Base-by-base conservation (phyloP, 2,888 invertebrate genomes). In the Marronus borbonicus region DNA sequence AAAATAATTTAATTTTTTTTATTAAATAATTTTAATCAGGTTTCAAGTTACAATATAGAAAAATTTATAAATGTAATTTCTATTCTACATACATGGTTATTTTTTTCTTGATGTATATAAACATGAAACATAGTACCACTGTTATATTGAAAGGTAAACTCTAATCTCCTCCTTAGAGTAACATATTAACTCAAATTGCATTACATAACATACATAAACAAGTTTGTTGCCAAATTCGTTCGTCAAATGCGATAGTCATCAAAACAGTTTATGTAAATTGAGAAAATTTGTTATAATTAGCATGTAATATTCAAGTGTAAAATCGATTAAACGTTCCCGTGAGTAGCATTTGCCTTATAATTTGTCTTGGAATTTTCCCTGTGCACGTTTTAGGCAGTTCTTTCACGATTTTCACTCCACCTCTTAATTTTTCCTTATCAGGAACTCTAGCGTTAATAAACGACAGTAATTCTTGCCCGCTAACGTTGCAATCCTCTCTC, bases 301-400 rank as follows among this genome's bases (percentile, higher is more conserved):
- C 20, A 49, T n/a, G 10, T 2, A 68, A 68, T 17, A 14, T 49
- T 66, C n/a, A 66, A 20, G 20, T 66, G 39, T 44, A 66, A 20
- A 44, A 66, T 17, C 44, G 44, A 10, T 24, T 68, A 5, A 50
- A 68, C 49, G 4, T 76, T 77, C 68, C 68, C 12, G 50, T 68
- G 14, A 68, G 50, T 17, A 77, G 8, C 44, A 20, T 77, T 28
- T 78, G 64, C 52, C 44, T 79, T 28, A 79, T 31, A 8, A 52
- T 31, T 24, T 70, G 49, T 24, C 78, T 68, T 75, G 83, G 85
- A 14, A 87, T 79, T 83, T 87, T 88, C 3, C 87, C 87, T 10
- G 86, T 84, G 0, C 86, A 86, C 14, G 88, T 87, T 20, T 84
- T 76, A 0, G 86, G 86, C n/a, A 88, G 76, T 5, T 79, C 70